phyloP scores from a whole-genome alignment of 2,113 vertebrate species.

The Pelodiscus sinensis region DNA sequence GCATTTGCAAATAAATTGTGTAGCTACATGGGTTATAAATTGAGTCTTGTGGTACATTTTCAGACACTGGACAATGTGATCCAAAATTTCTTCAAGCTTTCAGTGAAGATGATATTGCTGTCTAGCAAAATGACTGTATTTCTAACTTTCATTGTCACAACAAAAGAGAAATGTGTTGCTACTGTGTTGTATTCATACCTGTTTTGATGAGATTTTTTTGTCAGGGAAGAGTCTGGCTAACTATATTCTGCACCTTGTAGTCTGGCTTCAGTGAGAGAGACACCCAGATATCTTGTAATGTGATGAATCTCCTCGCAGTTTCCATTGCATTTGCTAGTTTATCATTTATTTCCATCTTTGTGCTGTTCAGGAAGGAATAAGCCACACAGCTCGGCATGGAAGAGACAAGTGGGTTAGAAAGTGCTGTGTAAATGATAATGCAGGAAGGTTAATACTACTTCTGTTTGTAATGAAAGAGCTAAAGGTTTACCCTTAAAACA shows the following conservation, averaged over 20 bases:
- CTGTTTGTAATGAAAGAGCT: neutral
- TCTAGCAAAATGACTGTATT: neutral
- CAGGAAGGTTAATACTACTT: neutral
- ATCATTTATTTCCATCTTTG: neutral
- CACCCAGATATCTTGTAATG: neutral
- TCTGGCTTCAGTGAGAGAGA: neutral
- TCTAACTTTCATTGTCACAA: neutral
- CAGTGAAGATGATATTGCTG: neutral
- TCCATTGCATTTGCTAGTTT: neutral
- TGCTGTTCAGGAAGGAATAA: neutral
- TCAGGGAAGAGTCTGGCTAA: neutral
- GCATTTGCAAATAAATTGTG: neutral
- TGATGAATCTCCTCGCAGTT: neutral
- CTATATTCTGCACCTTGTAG: neutral
- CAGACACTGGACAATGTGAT: neutral
- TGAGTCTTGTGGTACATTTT: neutral
- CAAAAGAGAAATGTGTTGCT: neutral
- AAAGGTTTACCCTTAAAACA: neutral
- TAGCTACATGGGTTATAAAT: neutral
- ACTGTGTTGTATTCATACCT: neutral
- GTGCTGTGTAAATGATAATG: neutral
- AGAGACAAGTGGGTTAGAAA: neutral
- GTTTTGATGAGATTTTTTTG: neutral
- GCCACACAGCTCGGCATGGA: rapidly evolving
- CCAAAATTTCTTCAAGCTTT: neutral